Base-by-base conservation (phyloP, 2,888 invertebrate species). In the Leucoma salicis region DNA sequence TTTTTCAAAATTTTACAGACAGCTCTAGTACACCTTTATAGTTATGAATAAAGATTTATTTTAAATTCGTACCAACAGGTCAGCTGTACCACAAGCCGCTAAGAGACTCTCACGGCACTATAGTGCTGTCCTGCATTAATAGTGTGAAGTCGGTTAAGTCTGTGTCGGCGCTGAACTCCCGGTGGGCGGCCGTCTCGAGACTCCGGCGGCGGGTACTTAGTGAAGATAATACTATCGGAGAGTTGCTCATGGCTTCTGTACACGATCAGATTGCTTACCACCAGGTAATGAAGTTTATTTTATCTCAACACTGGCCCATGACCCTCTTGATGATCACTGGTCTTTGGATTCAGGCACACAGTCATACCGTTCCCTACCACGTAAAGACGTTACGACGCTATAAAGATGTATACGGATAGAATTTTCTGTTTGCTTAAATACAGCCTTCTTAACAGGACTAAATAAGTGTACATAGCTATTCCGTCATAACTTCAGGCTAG, bases 41-140 rank as follows among this genome's bases (percentile, higher is more conserved):
- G n/a, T n/a, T n/a, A n/a, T n/a, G n/a, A n/a, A n/a, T n/a, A 4
- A 21, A 21, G 5, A 8, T 21, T 21, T 3, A 5, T 21, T 21
- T 8, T 8, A 21, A 21, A 21, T 3, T 21, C 8, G 8, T 21
- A 1, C 21, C 6, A 3, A 4, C 29, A 29, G 90, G 99, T 3
- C 97, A 98, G 79, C 90, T 99, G 32, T 98, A 96, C 87, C 96
- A 97, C 84, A 95, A 96, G 67, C 97, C 98, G 0, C 87, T 99
- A 27, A 91, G 94, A 53, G 98, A 99, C 79, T 92, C 94, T 0
- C 94, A 96, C 74, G 98, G 98, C 31, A 97, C 97, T 1, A 93
- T 97, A 25, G 97, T 99, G 2, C 89, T 99, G 32, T 96, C 96
- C 25, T 96, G 97, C 57, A 94, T 98, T 48, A 96, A 96, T 69